Conservation (phyloP, 1,140 invertebrate genomes). For the Ostrea edulis region DNA sequence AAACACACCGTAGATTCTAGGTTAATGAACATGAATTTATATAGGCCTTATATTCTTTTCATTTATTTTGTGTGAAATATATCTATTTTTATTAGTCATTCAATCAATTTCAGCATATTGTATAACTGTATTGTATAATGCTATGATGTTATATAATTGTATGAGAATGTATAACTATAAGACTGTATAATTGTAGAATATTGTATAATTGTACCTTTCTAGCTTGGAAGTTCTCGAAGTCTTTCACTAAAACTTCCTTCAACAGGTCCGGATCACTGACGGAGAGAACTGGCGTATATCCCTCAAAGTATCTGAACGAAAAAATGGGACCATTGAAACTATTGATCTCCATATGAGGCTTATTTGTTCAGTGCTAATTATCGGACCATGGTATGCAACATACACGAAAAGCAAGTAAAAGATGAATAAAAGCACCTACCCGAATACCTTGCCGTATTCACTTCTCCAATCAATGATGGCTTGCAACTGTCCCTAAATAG, state of each 20-base stretch:
- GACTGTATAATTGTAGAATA: too few relatives aligned
- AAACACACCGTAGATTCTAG: too few relatives aligned
- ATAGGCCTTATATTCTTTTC: too few relatives aligned
- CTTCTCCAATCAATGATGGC: slow-evolving; percentile 68
- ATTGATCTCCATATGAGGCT: neutral
- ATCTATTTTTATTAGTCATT: too few relatives aligned
- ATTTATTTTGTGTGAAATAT: too few relatives aligned
- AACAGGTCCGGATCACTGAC: slow-evolving; percentile 70
- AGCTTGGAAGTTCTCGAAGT: slow-evolving; percentile 70
- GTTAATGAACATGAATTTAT: too few relatives aligned
- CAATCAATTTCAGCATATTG: too few relatives aligned
- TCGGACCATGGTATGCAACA: neutral
- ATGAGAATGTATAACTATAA: too few relatives aligned
- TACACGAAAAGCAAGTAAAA: neutral
- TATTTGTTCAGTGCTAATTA: neutral
- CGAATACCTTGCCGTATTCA: slow-evolving; percentile 70
- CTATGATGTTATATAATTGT: too few relatives aligned
- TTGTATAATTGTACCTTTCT: slow-evolving; percentile 62
- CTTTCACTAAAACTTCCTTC: slow-evolving; percentile 70
- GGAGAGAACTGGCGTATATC: slow-evolving; percentile 72
- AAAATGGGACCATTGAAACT: neutral
- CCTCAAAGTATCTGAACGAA: slow-evolving; percentile 35
- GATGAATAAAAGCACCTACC: slow-evolving; percentile 50
- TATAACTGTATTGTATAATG: too few relatives aligned
- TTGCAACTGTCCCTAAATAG: slow-evolving; percentile 69